Evolutionary conservation across 2,888 invertebrate genomes (phyloP), one percentile per base, ranked within the genome.

Genomic region (Ochlodes sylvanus): DNA sequence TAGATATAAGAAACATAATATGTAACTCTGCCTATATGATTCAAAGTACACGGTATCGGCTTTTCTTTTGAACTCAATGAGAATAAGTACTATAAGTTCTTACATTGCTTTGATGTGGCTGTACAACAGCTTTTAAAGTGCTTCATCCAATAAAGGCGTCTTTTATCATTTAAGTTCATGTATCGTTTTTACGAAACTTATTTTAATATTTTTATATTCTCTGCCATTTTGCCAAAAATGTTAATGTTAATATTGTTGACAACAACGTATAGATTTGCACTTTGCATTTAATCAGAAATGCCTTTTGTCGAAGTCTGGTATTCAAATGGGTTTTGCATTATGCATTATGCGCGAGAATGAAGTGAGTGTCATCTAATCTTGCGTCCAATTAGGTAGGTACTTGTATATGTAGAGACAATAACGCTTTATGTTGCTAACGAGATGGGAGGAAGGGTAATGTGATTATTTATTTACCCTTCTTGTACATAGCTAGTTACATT

Each of bases 351-450:
- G 38, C 17, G 52, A 41, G 32, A 54, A 66, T 66, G 58, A 54
- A 66, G 60, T 54, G 65, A 52, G 41, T 54, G 41, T 54, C 58
- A 66, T 60, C 60, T 54, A 66, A 66, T 60, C 66, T 57, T 60
- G 42, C 52, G 58, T 42, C 42, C 42, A 66, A 66, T 66, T 66
- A 66, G 66, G 10, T 66, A 32, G 58, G 21, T 27, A 58, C 57
- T 17, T n/a, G 41, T 12, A 7, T 52, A 52, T 42, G 15, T 34
- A 12, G 21, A 14, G 38, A 34, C 15, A 10, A 12, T 65, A 50
- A 64, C 15, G 38, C 15, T 44, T 27, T 15, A 44, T 44, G 42
- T 15, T 10, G 15, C 19, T 27, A 58, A 27, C 14, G 14, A 44
- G n/a, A 44, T 14, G 32, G 3, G 15, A 17, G 14, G 15, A 38